phyloP scores from a whole-genome alignment of 1,140 invertebrate genomes.

The Papilio polyxenes region DNA sequence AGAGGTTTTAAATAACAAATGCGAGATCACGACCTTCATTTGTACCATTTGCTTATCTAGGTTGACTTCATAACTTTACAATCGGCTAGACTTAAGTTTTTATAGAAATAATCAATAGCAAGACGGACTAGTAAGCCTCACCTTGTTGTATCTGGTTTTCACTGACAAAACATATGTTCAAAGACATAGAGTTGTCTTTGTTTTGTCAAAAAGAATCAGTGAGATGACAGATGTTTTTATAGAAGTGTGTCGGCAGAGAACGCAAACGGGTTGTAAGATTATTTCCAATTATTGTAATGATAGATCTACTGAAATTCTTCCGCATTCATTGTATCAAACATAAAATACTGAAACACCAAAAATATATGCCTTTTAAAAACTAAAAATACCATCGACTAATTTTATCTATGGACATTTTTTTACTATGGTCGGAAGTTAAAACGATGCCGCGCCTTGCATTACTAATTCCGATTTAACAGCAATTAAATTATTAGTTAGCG shows the following conservation, averaged over 20 bases:
- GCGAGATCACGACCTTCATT: constrained; percentile 14
- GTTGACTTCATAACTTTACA: neutral
- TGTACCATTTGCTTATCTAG: neutral
- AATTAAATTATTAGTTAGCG: constrained; percentile 60
- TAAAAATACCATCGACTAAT: neutral
- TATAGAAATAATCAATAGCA: neutral
- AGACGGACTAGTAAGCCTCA: no score
- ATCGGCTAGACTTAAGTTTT: neutral
- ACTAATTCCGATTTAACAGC: constrained; percentile 58
- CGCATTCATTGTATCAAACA: no score
- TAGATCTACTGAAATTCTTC: no score
- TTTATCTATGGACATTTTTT: constrained; percentile 36
- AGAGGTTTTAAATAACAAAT: constrained; percentile 39
- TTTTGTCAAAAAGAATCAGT: neutral
- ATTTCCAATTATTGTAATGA: no score
- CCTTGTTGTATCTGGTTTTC: no score
- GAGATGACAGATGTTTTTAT: neutral
- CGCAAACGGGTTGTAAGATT: no score
- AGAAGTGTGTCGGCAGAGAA: neutral
- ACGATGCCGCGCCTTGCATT: constrained; percentile 42
- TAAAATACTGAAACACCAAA: neutral
- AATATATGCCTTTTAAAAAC: neutral
- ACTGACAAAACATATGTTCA: neutral
- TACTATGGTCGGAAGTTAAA: constrained; percentile 38
- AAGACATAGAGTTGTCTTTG: neutral